Conservation (phyloP, 2,888 invertebrate species). For the Sclerodermus sp. region DNA sequence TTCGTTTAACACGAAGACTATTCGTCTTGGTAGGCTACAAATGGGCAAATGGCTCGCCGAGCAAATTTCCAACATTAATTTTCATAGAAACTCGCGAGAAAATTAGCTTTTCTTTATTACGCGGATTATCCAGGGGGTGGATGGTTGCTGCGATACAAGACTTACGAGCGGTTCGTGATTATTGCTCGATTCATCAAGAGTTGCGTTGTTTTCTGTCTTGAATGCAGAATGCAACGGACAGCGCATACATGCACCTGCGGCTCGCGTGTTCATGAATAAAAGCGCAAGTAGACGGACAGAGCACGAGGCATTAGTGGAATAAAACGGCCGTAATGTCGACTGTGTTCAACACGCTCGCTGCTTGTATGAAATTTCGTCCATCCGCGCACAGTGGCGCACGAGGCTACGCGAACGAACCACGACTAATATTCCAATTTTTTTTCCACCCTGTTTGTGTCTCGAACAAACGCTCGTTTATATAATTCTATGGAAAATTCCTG, state of each 20-base stretch:
- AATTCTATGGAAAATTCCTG: conserved; percentile 11
- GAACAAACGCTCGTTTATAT: conserved; percentile 16
- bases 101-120: too few species aligned
- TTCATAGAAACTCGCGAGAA: too few species aligned
- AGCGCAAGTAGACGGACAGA: conserved; percentile 29
- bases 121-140: too few species aligned
- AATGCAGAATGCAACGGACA: conserved; percentile 11
- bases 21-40: too few species aligned
- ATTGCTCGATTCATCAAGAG: background rate
- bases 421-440: conserved; percentile 27
- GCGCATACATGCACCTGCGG: conserved; percentile 1
- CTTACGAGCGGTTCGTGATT: too few species aligned
- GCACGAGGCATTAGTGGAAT: conserved; percentile 31
- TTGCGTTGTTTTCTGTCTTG: background rate
- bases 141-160: too few species aligned
- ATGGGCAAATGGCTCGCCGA: too few species aligned
- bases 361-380: conserved; percentile 34
- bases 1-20: too few species aligned
- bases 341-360: conserved; percentile 33
- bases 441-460: background rate
- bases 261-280: conserved; percentile 33
- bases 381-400: too few species aligned
- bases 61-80: too few species aligned
- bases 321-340: conserved; percentile 33
- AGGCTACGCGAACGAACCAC: conserved; percentile 16